Percentiles rank a stretch among this genome's conserved stretches.
phyloP scores from a whole-genome alignment of 1,140 invertebrate genomes.

The Camponotus vicinus region DNA sequence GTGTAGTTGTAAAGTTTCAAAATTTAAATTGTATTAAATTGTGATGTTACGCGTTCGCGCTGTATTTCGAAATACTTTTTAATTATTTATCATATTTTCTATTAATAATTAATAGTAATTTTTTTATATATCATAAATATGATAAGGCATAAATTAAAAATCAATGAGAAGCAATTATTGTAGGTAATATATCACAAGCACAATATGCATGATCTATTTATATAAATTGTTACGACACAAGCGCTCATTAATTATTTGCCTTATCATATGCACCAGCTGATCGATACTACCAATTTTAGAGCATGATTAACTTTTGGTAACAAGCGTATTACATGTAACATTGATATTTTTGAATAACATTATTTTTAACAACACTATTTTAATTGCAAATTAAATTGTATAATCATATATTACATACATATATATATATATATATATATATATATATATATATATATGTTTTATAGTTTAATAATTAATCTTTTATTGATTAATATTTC shows the following conservation, averaged over 20 bases:
- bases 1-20: neutral
- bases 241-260: conserved; percentile 39
- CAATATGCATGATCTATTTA: conserved; percentile 18
- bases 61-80: conserved; percentile 6
- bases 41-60: neutral
- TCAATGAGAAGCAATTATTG: conserved; percentile 23
- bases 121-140: neutral
- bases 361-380: too few relatives aligned
- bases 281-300: conserved; percentile 27
- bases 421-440: neutral
- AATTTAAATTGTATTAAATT: conserved; percentile 3
- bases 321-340: neutral
- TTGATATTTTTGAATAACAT: conserved; percentile 3
- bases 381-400: neutral
- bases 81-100: conserved; percentile 23
- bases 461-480: neutral
- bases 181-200: conserved; percentile 26
- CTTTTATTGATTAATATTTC: neutral
- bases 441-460: too few relatives aligned
- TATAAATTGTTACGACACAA: conserved; percentile 19
- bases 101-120: conserved; percentile 15
- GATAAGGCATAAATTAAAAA: conserved; percentile 19
- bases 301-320: conserved; percentile 20
- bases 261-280: conserved; percentile 16
- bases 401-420: neutral